Conservation (phyloP, 1,140 invertebrate genomes). For the Drosophila ohnishii region DNA sequence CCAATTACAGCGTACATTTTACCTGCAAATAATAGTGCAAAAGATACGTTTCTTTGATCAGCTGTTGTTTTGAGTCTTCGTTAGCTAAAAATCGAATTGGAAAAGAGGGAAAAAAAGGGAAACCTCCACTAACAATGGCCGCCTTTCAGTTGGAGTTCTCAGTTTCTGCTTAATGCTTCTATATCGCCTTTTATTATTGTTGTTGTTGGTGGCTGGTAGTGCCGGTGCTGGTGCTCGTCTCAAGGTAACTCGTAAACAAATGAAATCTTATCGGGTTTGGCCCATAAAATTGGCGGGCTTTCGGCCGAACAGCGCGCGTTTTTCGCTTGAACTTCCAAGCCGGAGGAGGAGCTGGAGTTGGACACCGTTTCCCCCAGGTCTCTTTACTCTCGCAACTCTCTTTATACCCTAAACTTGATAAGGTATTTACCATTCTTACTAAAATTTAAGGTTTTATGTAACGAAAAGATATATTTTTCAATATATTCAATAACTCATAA, state of each 20-base stretch:
- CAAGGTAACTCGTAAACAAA: constrained; percentile 65
- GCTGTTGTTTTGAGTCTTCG: constrained; percentile 32
- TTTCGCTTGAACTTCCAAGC: constrained; percentile 70
- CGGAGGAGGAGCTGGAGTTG: constrained; percentile 36
- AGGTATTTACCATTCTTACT: neutral
- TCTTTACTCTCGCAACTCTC: constrained; percentile 16
- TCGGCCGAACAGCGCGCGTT: constrained; percentile 68
- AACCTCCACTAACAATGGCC: constrained; percentile 41
- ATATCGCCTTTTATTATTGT: constrained; percentile 25
- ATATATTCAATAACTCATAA: no score
- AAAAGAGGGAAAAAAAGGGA: constrained; percentile 20
- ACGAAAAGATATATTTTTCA: no score
- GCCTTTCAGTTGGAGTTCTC: constrained; percentile 49
- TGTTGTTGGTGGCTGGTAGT: constrained; percentile 1
- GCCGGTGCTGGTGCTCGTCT: constrained; percentile 24
- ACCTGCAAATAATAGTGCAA: constrained; percentile 85
- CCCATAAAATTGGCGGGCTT: constrained; percentile 78
- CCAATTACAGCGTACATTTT: constrained; percentile 97
- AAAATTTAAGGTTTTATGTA: neutral
- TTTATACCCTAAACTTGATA: constrained; percentile 11
- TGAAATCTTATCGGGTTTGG: constrained; percentile 72
- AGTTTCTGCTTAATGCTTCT: constrained; percentile 33
- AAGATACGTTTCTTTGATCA: constrained; percentile 50
- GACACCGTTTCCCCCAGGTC: constrained; percentile 27
- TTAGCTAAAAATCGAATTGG: constrained; percentile 55